phyloP scores from a whole-genome alignment of 1,140 invertebrate species.

The Trichoplusia ni region DNA sequence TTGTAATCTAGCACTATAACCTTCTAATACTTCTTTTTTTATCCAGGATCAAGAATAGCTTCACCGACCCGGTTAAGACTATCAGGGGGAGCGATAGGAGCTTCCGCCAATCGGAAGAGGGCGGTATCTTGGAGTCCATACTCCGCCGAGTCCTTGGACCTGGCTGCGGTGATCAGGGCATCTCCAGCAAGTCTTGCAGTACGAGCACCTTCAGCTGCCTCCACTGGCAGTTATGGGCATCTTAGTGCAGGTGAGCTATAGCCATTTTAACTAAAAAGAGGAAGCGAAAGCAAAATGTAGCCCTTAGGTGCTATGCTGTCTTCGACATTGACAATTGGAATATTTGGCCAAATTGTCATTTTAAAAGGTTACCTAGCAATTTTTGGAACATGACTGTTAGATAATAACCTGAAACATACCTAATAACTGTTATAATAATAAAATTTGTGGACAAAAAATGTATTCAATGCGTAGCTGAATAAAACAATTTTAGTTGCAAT shows the following conservation, averaged over 20 bases:
- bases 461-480: no score
- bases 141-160: slow-evolving; percentile 95
- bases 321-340: no score
- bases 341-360: no score
- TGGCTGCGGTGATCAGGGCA: slow-evolving; percentile 97
- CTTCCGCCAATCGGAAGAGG: slow-evolving; percentile 91
- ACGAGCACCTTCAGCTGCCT: slow-evolving; percentile 92
- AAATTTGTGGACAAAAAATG: no score
- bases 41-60: slow-evolving; percentile 87
- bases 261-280: no score
- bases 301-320: no score
- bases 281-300: no score
- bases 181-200: slow-evolving; percentile 97
- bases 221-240: slow-evolving; percentile 96
- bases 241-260: slow-evolving; percentile 91
- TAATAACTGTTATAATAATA: no score
- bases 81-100: slow-evolving; percentile 80
- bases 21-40: slow-evolving; percentile 29
- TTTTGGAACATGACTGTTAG: no score
- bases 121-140: slow-evolving; percentile 97
- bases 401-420: no score
- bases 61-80: slow-evolving; percentile 82
- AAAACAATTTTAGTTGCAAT: no score
- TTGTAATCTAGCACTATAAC: neutral
- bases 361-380: no score